Conservation (phyloP, 2,797 vertebrate species). For the Helicolenus hilgendorfi region DNA sequence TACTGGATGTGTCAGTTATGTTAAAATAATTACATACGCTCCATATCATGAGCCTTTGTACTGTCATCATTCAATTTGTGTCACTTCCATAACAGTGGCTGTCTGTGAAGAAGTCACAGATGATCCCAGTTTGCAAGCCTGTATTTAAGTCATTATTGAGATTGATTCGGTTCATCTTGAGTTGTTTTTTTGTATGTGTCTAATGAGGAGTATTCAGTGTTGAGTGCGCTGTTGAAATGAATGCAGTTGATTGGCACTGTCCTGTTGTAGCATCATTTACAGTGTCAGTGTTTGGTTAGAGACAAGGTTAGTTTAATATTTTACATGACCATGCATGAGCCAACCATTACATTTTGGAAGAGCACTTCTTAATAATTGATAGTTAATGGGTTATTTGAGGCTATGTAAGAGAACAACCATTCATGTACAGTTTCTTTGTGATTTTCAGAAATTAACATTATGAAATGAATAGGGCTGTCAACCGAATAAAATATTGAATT, state of each 20-base stretch:
- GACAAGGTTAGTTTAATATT: background rate
- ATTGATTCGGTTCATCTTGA: background rate
- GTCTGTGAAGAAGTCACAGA: constrained; percentile 14
- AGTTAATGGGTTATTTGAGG: background rate
- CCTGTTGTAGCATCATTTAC: background rate
- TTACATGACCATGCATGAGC: background rate
- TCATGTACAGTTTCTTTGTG: no score
- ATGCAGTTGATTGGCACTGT: background rate
- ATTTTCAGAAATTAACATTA: no score
- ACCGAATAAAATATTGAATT: no score
- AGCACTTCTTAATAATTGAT: background rate
- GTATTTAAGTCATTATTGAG: constrained; percentile 8
- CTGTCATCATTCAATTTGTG: constrained; percentile 5
- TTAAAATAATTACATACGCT: background rate
- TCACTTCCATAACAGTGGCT: background rate
- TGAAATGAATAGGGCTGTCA: no score
- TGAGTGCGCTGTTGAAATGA: background rate
- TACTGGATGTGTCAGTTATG: background rate
- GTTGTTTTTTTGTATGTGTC: background rate
- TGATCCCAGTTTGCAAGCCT: background rate
- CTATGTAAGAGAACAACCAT: background rate
- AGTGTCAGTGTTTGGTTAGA: background rate
- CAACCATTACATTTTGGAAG: background rate
- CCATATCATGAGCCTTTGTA: background rate
- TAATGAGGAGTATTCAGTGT: constrained; percentile 13